Evolutionary conservation across 2,888 invertebrate species (phyloP).

Genomic region (Lobophora halterata): DNA sequence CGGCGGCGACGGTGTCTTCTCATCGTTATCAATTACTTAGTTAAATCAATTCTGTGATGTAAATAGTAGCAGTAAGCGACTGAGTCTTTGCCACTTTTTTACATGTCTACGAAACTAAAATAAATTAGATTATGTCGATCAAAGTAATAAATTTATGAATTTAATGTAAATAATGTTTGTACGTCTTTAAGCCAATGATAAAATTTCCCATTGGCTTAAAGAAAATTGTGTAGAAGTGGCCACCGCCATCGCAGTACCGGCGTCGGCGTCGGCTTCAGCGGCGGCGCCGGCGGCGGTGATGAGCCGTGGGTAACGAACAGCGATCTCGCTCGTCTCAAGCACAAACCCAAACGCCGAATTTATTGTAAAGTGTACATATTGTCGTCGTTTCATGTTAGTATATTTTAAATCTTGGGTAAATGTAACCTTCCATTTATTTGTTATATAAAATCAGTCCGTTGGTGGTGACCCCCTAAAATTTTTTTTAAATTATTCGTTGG

Average conservation of each 20-base stretch:
- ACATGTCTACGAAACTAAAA: conserved; percentile 68
- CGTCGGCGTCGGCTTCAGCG: too few relatives aligned
- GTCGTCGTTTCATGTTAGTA: conserved; percentile 1
- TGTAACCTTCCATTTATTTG: too few relatives aligned
- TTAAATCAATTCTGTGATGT: conserved; percentile 54
- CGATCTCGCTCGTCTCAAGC: too few relatives aligned
- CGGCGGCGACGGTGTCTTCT: conserved; percentile 2
- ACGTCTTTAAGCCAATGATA: conserved; percentile 54
- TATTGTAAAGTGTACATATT: conserved; percentile 11
- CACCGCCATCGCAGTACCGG: too few relatives aligned
- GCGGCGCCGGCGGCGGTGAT: too few relatives aligned
- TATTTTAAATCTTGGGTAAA: neutral
- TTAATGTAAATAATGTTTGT: conserved; percentile 68
- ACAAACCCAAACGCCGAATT: neutral
- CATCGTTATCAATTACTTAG: conserved; percentile 20
- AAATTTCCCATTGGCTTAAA: too few relatives aligned
- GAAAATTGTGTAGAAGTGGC: too few relatives aligned
- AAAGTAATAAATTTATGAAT: conserved; percentile 56
- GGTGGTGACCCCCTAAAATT: too few relatives aligned
- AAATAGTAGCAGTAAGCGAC: conserved; percentile 74
- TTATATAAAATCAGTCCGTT: too few relatives aligned
- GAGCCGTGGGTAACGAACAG: too few relatives aligned
- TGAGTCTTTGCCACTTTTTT: conserved; percentile 79
- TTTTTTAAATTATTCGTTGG: too few relatives aligned
- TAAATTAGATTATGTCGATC: conserved; percentile 44